Base-by-base conservation (phyloP, 2,888 invertebrate genomes). In the Idaea biselata region DNA sequence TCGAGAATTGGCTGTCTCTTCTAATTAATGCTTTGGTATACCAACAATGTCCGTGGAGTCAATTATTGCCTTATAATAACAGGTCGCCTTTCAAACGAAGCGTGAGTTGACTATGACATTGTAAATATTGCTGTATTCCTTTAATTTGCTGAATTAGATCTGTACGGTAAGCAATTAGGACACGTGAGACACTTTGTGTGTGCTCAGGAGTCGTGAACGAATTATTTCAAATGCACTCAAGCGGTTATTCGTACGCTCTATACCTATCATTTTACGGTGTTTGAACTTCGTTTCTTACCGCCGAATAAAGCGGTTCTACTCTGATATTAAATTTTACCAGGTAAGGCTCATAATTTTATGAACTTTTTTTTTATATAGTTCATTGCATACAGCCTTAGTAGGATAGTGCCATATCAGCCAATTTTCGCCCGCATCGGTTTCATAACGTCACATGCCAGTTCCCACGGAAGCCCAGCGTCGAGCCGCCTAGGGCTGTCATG, bases 401-500 rank as follows among this genome's bases (percentile, higher is more conserved):
- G 60, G 18, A 55, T 31, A 61, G 59, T 60, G 64, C 63, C 63
- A 66, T 89, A 90, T 88, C 91, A 89, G 89, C 91, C 88, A 91
- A 87, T 89, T 88, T 89, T 86, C 76, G 89, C 89, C 89, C 79
- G 84, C 83, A 88, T 88, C 18, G 84, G 82, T 90, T 88, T 88
- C 82, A 82, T 84, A 88, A 87, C 88, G 90, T 89, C 91, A 91
- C 84, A 84, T 90, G 92, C 79, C 75, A 69, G 85, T 92, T 92
- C 92, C 91, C 92, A 92, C 91, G 92, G 91, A 91, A 92, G 91
- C 91, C 83, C 80, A 77, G 78, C 83, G 84, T 79, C 82, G 81
- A 80, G 76, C 82, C 83, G 91, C 92, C 92, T 78, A 76, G 83
- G 90, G 92, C 91, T 81, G 88, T 91, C 91, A 92, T 91, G 92